Conservation (phyloP, 2,888 invertebrate genomes). For the Noctua janthina region DNA sequence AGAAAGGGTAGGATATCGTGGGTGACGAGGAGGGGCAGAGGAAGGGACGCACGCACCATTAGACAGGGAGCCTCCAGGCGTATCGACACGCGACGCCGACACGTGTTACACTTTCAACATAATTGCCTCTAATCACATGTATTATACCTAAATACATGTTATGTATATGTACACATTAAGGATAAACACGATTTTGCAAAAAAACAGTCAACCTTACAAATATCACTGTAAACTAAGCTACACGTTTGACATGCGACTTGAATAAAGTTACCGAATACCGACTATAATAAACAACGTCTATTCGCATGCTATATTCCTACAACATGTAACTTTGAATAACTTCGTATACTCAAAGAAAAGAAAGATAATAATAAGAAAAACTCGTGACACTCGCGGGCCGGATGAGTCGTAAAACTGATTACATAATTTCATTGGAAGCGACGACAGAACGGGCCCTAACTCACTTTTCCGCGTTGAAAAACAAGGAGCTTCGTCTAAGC, state of each 20-base stretch:
- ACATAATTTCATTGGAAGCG: conserved; percentile 87
- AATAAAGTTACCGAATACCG: conserved; percentile 19
- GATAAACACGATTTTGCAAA: conserved; percentile 26
- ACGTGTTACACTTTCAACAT: conserved; percentile 88
- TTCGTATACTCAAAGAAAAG: conserved; percentile 45
- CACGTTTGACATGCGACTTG: conserved; percentile 25
- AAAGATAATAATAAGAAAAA: conserved; percentile 76
- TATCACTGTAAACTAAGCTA: conserved; percentile 17
- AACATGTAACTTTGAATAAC: conserved; percentile 51
- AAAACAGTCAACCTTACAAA: conserved; percentile 29
- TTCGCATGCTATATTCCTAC: conserved; percentile 29
- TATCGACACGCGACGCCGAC: conserved; percentile 84
- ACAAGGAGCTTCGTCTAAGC: conserved; percentile 82
- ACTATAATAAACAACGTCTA: conserved; percentile 27
- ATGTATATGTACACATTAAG: conserved; percentile 43
- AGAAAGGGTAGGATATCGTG: conserved; percentile 81
- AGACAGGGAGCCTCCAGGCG: conserved; percentile 82
- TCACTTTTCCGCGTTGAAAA: conserved; percentile 84
- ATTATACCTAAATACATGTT: conserved; percentile 63
- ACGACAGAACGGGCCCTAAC: conserved; percentile 84
- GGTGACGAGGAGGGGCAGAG: conserved; percentile 59
- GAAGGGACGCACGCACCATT: conserved; percentile 86
- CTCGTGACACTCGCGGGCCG: conserved; percentile 79
- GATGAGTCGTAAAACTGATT: conserved; percentile 87
- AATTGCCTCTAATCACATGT: conserved; percentile 87